These are phyloP conservation scores for Hippocampus zosterae DNA, from an alignment of 2,113 vertebrate species.

Conservation along the genomic window DNA sequence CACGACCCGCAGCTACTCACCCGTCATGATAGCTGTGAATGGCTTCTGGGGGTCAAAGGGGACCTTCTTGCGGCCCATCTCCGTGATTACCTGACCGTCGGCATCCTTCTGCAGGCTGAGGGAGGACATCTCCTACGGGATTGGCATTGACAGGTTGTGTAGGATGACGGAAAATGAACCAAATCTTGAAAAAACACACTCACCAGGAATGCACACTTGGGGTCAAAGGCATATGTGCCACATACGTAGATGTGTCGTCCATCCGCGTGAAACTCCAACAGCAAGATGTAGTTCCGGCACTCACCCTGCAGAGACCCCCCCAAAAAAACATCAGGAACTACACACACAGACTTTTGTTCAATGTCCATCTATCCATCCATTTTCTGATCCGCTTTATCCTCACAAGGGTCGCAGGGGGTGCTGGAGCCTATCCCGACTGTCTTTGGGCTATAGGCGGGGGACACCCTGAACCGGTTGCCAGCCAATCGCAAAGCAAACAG, in stretches of 20 bases:
- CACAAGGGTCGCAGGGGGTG: too few relatives aligned
- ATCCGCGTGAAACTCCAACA: slow-evolving; percentile 76
- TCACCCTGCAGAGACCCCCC: slow-evolving; percentile 73
- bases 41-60: slow-evolving; percentile 85
- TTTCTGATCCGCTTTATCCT: too few relatives aligned
- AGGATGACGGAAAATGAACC: not conserved
- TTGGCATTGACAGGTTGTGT: not conserved
- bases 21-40: slow-evolving; percentile 83
- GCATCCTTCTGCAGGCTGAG: slow-evolving; percentile 73
- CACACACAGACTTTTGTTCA: too few relatives aligned
- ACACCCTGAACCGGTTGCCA: too few relatives aligned
- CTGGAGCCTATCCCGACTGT: too few relatives aligned
- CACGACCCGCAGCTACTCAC: slow-evolving; percentile 32
- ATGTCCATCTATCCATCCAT: too few relatives aligned
- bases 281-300: slow-evolving; percentile 84
- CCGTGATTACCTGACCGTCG: slow-evolving; percentile 66
- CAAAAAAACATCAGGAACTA: slow-evolving; percentile 22
- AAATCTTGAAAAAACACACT: not conserved
- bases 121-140: slow-evolving; percentile 70
- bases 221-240: slow-evolving; percentile 86
- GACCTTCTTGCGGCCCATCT: slow-evolving; percentile 83
- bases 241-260: slow-evolving; percentile 77
- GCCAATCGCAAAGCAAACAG: too few relatives aligned
- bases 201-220: slow-evolving; percentile 83
- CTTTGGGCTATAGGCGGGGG: too few relatives aligned